Base-by-base conservation (phyloP, 2,888 invertebrate species). In the Eumacrocentrus americanus region DNA sequence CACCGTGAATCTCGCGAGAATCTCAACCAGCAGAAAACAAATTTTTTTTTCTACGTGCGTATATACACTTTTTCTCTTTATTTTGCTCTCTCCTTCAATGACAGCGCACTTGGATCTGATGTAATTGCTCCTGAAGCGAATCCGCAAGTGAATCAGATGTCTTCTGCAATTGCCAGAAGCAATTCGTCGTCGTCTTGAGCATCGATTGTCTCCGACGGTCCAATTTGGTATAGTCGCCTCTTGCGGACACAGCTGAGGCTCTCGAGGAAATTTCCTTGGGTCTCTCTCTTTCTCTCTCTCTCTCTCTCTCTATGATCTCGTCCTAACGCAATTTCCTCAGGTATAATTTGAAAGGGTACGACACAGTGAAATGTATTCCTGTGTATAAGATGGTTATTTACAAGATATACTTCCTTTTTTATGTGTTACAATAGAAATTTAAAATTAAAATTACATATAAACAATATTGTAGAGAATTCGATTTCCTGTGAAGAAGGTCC, bases 241-340 rank as follows among this genome's bases (percentile, higher is more conserved):
- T 48, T 56, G 57, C 44, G 60, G 61, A 61, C 63, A 60, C 51
- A 55, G 59, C 38, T 60, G 56, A 23, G 47, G 37, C 47, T 14
- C 38, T 35, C 53, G 53, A 63, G 53, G 58, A 64, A 64, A 63
- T 63, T 60, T 58, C 54, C 48, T 53, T 40, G 47, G 7, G n/a
- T n/a, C n/a, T n/a, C n/a, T n/a, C n/a, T n/a, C n/a, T n/a, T n/a
- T n/a, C n/a, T n/a, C n/a, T n/a, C n/a, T n/a, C n/a, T n/a, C n/a
- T n/a, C n/a, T n/a, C n/a, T n/a, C n/a, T n/a, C n/a, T n/a, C n/a
- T n/a, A n/a, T n/a, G n/a, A n/a, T 12, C 37, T 23, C 44, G 51
- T 52, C 48, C 38, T 58, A 63, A 61, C 59, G 58, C 63, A 67
- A 67, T 67, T 64, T 66, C 64, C 63, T 60, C 20, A 59, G 61